Conservation (phyloP, 2,113 vertebrate genomes). For the Dipodomys stephensi region DNA sequence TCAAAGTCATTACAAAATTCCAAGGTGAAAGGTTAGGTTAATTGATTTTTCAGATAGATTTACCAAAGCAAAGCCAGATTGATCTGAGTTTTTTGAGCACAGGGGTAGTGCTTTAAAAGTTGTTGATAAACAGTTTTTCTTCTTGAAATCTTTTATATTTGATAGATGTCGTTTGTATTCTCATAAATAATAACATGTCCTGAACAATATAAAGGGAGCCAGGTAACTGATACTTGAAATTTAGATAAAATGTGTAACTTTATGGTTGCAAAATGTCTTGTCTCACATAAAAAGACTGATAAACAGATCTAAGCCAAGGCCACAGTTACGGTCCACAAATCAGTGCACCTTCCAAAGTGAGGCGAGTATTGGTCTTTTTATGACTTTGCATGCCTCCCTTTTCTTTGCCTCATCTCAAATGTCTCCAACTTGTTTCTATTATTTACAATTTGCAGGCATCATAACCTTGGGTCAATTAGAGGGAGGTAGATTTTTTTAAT, state of each 20-base stretch:
- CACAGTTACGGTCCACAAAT: neutral
- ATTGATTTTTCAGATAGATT: constrained; percentile 62
- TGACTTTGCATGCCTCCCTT: neutral
- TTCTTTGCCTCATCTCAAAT: constrained; percentile 2
- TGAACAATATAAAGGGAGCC: neutral
- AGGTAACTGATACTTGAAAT: constrained; percentile 39
- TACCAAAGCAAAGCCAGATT: constrained; percentile 43
- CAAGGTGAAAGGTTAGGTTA: constrained; percentile 4
- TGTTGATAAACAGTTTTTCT: neutral
- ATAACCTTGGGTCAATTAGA: constrained; percentile 30
- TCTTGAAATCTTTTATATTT: constrained; percentile 14
- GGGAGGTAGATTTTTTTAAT: constrained; percentile 37
- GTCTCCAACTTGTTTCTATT: neutral
- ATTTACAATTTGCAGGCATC: constrained; percentile 18
- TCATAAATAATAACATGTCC: constrained; percentile 24
- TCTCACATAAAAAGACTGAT: neutral
- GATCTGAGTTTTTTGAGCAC: constrained; percentile 44
- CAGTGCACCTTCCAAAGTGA: constrained; percentile 2
- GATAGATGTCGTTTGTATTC: neutral
- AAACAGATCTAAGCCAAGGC: neutral
- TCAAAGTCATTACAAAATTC: constrained; percentile 45
- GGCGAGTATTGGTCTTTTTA: neutral
- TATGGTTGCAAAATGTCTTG: constrained; percentile 15
- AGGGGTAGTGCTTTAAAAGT: constrained; percentile 47
- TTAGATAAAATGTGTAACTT: constrained; percentile 5